Percentiles rank a stretch among this genome's conserved stretches.
Evolutionary conservation across 2,888 invertebrate species (phyloP).

Genomic region (Cheilosia soror): DNA sequence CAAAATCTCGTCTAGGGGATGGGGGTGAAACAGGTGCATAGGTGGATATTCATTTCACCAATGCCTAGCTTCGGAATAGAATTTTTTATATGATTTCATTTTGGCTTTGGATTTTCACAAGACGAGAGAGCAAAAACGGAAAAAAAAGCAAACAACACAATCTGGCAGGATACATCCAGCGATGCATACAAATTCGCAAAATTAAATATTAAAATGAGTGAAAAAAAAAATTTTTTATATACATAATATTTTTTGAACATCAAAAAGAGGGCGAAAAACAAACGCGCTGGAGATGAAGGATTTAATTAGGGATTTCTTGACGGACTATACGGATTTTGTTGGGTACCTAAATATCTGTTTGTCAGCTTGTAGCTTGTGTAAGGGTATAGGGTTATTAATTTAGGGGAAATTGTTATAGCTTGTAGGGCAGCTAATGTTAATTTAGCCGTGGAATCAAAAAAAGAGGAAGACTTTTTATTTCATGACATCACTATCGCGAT

Average conservation of each 20-base stretch:
- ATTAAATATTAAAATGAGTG: constrained; percentile 58
- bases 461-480: too few relatives aligned
- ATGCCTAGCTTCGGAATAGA: constrained; percentile 10
- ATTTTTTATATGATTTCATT: constrained; percentile 13
- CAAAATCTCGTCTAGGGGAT: neutral
- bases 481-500: too few relatives aligned
- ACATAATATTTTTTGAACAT: neutral
- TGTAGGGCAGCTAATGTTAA: too few relatives aligned
- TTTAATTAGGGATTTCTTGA: constrained; percentile 56
- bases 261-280: constrained; percentile 1
- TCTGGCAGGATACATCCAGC: constrained; percentile 53
- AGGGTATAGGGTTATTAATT: too few relatives aligned
- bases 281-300: constrained; percentile 50
- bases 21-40: constrained; percentile 40
- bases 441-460: too few relatives aligned
- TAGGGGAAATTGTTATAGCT: too few relatives aligned
- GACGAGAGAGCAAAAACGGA: constrained; percentile 9
- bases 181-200: constrained; percentile 56
- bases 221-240: constrained; percentile 10
- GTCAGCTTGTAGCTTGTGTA: neutral
- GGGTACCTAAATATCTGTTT: neutral
- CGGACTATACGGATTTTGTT: neutral
- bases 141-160: constrained; percentile 42
- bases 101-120: neutral
- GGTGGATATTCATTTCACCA: constrained; percentile 48